Conservation (phyloP, 2,113 vertebrate genomes). For the Arizona elegans region DNA sequence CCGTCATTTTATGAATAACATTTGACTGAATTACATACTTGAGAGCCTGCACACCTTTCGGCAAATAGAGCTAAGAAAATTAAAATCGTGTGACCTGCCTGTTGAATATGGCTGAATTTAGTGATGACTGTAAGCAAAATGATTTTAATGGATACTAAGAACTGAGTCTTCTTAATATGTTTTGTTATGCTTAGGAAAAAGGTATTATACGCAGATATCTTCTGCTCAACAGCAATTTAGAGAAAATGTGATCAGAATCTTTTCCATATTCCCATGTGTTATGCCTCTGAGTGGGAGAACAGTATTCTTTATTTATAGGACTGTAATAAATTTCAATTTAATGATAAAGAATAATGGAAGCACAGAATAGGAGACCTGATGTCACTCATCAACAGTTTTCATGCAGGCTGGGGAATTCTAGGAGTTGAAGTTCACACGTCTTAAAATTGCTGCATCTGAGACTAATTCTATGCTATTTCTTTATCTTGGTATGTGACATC, state of each 20-base stretch:
- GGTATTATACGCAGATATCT: not conserved
- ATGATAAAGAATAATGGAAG: not conserved
- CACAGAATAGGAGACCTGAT: not conserved
- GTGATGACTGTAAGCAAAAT: not conserved
- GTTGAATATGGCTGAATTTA: not conserved
- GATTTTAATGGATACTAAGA: not conserved
- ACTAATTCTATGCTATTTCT: not conserved
- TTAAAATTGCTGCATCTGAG: not conserved
- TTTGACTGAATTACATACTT: slow-evolving; percentile 2
- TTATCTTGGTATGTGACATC: not conserved
- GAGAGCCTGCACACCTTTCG: not conserved
- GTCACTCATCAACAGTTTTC: not conserved
- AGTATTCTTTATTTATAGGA: not conserved
- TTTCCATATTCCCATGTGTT: not conserved
- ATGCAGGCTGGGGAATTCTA: not conserved
- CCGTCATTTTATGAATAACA: slow-evolving; percentile 8
- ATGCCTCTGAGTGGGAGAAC: not conserved
- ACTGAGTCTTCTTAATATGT: not conserved
- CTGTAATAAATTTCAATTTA: not conserved
- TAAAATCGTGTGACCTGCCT: not conserved
- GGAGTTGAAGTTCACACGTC: not conserved
- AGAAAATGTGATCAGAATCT: not conserved
- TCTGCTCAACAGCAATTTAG: not conserved
- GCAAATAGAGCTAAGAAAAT: not conserved
- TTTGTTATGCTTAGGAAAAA: not conserved